These are phyloP conservation scores for Ctena decussata DNA, from an alignment of 2,888 invertebrate genomes.

Conservation along the genomic window DNA sequence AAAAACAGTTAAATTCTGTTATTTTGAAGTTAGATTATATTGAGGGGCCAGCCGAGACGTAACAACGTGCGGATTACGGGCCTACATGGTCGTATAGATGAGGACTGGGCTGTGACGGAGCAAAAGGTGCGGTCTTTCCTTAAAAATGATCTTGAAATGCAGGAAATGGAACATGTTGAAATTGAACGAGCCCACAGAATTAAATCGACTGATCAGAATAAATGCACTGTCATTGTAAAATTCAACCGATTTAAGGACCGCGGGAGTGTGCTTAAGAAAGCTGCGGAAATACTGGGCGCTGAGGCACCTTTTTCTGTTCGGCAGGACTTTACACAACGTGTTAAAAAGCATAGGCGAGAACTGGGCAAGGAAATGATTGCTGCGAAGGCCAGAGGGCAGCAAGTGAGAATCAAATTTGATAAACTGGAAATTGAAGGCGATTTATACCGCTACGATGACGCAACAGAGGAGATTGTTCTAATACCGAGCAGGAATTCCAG, in stretches of 20 bases:
- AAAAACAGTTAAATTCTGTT: not conserved
- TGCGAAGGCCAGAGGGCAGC: not conserved
- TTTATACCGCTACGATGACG: not conserved
- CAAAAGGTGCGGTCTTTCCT: conserved; percentile 9
- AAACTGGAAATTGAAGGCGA: not conserved
- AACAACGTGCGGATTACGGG: not conserved
- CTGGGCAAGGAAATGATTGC: not conserved
- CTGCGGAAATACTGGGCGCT: too few relatives aligned
- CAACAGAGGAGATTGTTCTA: not conserved
- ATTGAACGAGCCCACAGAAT: too few relatives aligned
- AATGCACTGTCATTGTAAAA: too few relatives aligned
- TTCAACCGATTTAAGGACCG: too few relatives aligned
- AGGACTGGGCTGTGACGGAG: conserved; percentile 14
- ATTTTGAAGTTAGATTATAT: not conserved
- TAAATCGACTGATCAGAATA: too few relatives aligned
- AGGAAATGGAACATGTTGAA: too few relatives aligned
- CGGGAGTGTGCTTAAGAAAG: too few relatives aligned
- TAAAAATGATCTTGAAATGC: too few relatives aligned
- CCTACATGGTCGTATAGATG: not conserved
- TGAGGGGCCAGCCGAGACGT: not conserved
- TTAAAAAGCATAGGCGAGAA: not conserved
- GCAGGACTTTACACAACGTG: too few relatives aligned
- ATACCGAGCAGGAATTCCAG: not conserved
- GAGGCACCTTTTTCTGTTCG: too few relatives aligned
- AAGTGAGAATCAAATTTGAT: not conserved